Conservation (phyloP, 2,888 invertebrate genomes). For the Neocrepidodera transversa region DNA sequence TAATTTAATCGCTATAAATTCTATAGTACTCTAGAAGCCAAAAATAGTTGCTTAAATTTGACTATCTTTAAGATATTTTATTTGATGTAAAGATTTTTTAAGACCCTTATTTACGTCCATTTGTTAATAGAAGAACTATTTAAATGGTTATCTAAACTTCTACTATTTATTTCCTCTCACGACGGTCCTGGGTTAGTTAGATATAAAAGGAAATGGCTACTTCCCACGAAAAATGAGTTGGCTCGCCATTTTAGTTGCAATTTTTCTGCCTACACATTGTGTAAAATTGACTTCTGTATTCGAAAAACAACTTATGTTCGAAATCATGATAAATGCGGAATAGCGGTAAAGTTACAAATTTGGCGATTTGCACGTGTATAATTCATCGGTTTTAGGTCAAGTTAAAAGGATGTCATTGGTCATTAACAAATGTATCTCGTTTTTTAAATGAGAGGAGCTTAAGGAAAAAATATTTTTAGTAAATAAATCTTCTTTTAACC, state of each 20-base stretch:
- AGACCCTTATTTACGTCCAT: no score
- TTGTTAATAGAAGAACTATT: no score
- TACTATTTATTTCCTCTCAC: not conserved
- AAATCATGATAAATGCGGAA: constrained; percentile 14
- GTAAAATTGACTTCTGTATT: constrained; percentile 21
- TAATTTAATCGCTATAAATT: no score
- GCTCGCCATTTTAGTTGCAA: constrained; percentile 34
- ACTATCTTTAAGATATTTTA: no score
- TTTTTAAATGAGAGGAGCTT: no score
- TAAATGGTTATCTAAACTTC: no score
- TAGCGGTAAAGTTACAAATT: constrained; percentile 21
- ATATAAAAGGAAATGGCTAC: constrained; percentile 29
- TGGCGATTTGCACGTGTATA: constrained; percentile 16
- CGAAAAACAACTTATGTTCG: constrained; percentile 14
- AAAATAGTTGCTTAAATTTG: no score
- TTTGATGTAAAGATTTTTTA: no score
- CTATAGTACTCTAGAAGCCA: no score
- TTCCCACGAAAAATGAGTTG: constrained; percentile 33
- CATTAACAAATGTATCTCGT: not conserved
- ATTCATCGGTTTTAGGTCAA: constrained; percentile 15
- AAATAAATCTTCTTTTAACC: no score
- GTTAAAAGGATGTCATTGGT: not conserved
- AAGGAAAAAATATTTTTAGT: no score
- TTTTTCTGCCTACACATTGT: constrained; percentile 29
- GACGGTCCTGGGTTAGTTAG: not conserved